These are phyloP conservation scores for Rhingia campestris DNA, from an alignment of 2,888 invertebrate genomes.

Conservation along the genomic window DNA sequence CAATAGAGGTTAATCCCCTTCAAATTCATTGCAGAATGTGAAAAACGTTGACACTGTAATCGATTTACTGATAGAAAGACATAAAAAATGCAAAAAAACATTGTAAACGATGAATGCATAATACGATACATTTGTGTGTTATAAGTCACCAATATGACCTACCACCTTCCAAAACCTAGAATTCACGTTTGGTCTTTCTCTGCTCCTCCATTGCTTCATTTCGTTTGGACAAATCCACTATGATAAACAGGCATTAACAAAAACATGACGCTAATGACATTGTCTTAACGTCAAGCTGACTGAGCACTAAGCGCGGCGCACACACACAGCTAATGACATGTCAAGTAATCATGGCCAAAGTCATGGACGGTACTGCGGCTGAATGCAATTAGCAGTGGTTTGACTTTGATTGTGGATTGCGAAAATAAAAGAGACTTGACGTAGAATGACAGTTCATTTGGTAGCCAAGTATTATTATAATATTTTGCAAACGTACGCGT, in stretches of 20 bases:
- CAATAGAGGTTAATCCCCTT: constrained; percentile 14
- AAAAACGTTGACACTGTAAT: constrained; percentile 44
- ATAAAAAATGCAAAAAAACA: constrained; percentile 5
- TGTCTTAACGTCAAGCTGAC: constrained; percentile 30
- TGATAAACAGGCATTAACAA: background rate
- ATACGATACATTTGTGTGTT: background rate
- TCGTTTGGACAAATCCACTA: background rate
- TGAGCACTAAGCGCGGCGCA: background rate
- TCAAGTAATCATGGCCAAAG: constrained; percentile 63
- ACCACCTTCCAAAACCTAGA: constrained; percentile 4
- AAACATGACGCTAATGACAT: constrained; percentile 61
- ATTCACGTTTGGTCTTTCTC: background rate
- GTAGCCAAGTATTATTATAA: constrained; percentile 12
- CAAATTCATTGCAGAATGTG: constrained; percentile 44
- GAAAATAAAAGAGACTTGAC: background rate
- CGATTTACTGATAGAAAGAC: constrained; percentile 19
- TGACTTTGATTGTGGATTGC: constrained; percentile 11
- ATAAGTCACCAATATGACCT: constrained; percentile 34
- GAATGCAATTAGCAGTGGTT: constrained; percentile 40
- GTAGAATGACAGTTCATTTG: constrained; percentile 18
- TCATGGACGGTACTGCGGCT: constrained; percentile 40
- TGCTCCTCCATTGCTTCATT: background rate
- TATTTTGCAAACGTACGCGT: background rate
- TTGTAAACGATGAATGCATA: constrained; percentile 20
- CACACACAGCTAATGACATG: constrained; percentile 45